phyloP scores from a whole-genome alignment of 2,113 vertebrate species.

The Tragelaphus strepsiceros region DNA sequence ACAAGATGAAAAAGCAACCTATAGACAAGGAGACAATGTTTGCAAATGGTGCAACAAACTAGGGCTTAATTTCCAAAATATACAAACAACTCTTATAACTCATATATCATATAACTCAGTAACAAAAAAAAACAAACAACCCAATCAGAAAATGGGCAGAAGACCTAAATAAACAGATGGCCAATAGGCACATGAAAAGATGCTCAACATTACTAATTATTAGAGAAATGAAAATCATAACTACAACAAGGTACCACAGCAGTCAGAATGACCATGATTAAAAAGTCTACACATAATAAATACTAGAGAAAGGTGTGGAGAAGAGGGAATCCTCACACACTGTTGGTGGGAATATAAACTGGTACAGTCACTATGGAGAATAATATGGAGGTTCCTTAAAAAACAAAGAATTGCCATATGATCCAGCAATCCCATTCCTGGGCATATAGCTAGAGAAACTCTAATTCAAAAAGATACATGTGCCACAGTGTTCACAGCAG shows the following conservation, averaged over 20 bases:
- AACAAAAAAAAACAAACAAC: not conserved
- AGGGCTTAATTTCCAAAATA: not conserved
- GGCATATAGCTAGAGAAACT: not conserved
- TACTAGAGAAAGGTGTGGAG: not conserved
- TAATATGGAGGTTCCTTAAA: not conserved
- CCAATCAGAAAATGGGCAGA: not conserved
- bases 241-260: not conserved
- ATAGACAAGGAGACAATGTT: not conserved
- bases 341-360: not conserved
- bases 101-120: not conserved
- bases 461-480: not conserved
- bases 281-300: not conserved
- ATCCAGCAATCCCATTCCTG: not conserved
- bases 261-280: not conserved
- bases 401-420: not conserved
- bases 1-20: not conserved
- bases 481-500: not conserved
- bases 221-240: not conserved
- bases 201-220: not conserved
- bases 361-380: not conserved
- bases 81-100: not conserved
- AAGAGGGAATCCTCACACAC: not conserved
- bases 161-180: not conserved
- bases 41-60: not conserved
- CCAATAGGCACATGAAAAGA: not conserved